Conservation (phyloP, 2,888 invertebrate genomes). For the Drosophila paucipuncta region DNA sequence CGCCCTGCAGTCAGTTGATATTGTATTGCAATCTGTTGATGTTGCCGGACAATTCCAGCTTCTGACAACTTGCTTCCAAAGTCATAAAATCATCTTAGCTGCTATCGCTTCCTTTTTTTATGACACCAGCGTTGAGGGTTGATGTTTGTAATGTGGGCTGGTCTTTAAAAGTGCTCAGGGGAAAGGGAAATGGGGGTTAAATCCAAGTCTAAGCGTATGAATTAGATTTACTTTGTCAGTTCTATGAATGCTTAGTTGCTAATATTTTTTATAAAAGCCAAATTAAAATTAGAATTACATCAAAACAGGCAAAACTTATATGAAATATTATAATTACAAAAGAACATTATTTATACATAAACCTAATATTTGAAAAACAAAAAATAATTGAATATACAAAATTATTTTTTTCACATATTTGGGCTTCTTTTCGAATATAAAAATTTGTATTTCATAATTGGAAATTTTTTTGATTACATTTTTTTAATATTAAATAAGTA, state of each 20-base stretch:
- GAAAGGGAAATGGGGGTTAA: neutral
- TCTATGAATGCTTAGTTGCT: neutral
- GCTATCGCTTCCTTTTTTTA: conserved; percentile 27
- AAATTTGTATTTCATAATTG: neutral
- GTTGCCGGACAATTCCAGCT: conserved; percentile 12
- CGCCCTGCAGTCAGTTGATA: conserved; percentile 1
- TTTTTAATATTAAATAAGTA: neutral
- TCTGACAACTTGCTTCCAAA: conserved; percentile 13
- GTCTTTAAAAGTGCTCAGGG: conserved; percentile 15
- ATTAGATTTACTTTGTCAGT: neutral
- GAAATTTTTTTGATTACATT: neutral
- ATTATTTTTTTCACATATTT: neutral
- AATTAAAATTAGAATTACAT: neutral
- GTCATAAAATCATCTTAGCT: conserved; percentile 38
- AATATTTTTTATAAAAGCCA: neutral
- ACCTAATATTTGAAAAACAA: neutral
- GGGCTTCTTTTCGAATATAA: neutral
- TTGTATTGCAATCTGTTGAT: conserved; percentile 58
- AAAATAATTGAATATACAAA: neutral
- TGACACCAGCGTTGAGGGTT: conserved; percentile 36
- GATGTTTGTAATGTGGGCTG: conserved; percentile 25
- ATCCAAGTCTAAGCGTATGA: neutral
- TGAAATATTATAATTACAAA: neutral
- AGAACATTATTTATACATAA: neutral
- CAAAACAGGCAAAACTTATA: neutral